These are phyloP conservation scores for Odobenus rosmarus DNA, from an alignment of 2,113 vertebrate genomes.

Conservation along the genomic window DNA sequence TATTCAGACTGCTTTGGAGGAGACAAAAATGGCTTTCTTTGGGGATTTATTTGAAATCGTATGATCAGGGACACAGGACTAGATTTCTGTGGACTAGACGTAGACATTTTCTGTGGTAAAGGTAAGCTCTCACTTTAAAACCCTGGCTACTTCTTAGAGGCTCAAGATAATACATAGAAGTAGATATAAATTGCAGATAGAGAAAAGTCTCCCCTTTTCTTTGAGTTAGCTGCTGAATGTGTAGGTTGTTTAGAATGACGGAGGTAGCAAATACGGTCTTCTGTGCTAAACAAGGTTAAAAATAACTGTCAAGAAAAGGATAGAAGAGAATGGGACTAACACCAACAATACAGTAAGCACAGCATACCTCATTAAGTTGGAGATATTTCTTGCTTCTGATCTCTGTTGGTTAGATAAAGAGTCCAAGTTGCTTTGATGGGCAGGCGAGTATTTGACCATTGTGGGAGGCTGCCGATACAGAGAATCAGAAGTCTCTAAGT, in stretches of 20 bases:
- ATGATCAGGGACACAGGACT: neutral
- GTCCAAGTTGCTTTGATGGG: slow-evolving; percentile 59
- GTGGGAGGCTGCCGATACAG: neutral
- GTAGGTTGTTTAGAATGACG: slow-evolving; percentile 11
- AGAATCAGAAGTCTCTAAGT: slow-evolving; percentile 52
- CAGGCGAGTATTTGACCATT: neutral
- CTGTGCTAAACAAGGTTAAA: neutral
- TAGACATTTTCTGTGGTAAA: slow-evolving; percentile 25
- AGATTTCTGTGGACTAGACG: slow-evolving; percentile 33
- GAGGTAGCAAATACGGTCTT: slow-evolving; percentile 59
- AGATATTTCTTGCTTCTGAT: slow-evolving; percentile 49
- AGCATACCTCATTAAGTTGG: neutral
- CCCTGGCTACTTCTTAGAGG: neutral
- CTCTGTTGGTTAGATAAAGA: slow-evolving; percentile 34
- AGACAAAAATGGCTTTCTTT: neutral
- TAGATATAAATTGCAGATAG: neutral
- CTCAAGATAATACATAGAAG: neutral
- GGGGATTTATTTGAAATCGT: slow-evolving; percentile 49
- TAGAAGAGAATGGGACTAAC: neutral
- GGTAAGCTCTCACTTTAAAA: slow-evolving; percentile 49
- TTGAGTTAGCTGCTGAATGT: neutral
- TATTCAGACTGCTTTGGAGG: neutral
- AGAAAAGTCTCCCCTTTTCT: neutral
- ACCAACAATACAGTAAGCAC: neutral
- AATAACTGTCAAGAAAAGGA: slow-evolving; percentile 22